Base-by-base conservation (phyloP, 2,797 vertebrate species). In the Catharus ustulatus region DNA sequence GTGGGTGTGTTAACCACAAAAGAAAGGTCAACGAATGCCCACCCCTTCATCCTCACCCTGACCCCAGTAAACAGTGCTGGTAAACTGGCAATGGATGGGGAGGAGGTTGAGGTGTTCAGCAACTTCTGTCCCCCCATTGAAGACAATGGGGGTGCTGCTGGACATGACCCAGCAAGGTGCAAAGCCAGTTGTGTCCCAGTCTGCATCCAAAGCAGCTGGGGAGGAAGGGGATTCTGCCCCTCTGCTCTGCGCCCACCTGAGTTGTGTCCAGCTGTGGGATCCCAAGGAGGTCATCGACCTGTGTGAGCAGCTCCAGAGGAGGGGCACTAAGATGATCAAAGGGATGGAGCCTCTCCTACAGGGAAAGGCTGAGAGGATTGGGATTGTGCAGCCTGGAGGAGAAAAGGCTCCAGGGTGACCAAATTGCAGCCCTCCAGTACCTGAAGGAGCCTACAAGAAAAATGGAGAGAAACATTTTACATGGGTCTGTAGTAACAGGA, bases 231-330 rank as follows among this genome's bases (percentile, higher is more conserved):
- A 58, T 66, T 58, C 67, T 73, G 38, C 16, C 32, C n/a, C 29
- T 58, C 19, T 63, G 32, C 32, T 71, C 36, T 23, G 11, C 38
- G 32, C 32, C 19, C 51, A n/a, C 11, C 13, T n/a, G 45, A 4
- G 27, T 5, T 51, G 23, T 16, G 17, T 30, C 59, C 52, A 66
- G 15, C 45, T 45, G 29, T n/a, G 66, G n/a, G 16, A 3, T 40
- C 45, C n/a, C 38, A 66, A 16, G 9, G 58, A 24, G 16, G 38
- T 21, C 19, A 26, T n/a, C 0, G 0, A 11, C 3, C 22, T 57
- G 22, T 14, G 5, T 8, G 8, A 63, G 4, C 24, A 42, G 27
- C 12, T 61, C 46, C 46, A 36, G 34, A 10, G 40, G 13, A 54
- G 34, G 30, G 17, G 5, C 14, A 27, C 21, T 18, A 5, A 26